Percentiles rank a stretch among this genome's conserved stretches.
These are phyloP conservation scores for Sussaba pulchella DNA, from an alignment of 2,888 invertebrate species.

Conservation along the genomic window DNA sequence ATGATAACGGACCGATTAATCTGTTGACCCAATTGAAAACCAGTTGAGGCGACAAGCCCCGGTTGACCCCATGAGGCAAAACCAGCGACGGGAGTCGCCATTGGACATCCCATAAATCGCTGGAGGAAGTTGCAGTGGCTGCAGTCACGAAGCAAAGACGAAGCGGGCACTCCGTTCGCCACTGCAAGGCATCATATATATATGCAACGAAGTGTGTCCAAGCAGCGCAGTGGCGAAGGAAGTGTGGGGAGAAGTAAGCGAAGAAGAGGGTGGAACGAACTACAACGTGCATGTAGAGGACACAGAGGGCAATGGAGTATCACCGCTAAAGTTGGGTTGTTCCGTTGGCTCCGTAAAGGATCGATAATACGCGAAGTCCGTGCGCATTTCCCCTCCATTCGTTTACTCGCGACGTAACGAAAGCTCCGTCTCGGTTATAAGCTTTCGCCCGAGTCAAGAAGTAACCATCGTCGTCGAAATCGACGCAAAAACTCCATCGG, in stretches of 20 bases:
- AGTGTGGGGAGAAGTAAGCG: constrained; percentile 3
- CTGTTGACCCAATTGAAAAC: too few relatives aligned
- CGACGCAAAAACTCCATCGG: neutral
- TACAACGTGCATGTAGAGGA: constrained; percentile 19
- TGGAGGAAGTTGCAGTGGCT: constrained; percentile 54
- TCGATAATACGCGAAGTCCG: constrained; percentile 61
- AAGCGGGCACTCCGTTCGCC: constrained; percentile 35
- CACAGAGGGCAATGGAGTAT: constrained; percentile 7
- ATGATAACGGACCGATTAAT: too few relatives aligned
- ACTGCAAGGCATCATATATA: constrained; percentile 25
- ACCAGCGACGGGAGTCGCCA: neutral
- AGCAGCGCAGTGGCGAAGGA: constrained; percentile 5
- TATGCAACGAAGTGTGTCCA: neutral
- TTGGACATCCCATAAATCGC: constrained; percentile 44
- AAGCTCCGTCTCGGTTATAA: constrained; percentile 28
- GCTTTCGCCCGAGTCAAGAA: constrained; percentile 27
- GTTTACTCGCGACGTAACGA: constrained; percentile 18
- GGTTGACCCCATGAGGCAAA: too few relatives aligned
- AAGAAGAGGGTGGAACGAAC: constrained; percentile 23
- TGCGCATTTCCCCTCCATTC: constrained; percentile 28
- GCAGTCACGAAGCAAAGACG: constrained; percentile 59
- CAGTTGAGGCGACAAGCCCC: too few relatives aligned
- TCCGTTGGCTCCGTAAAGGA: constrained; percentile 45
- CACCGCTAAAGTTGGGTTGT: constrained; percentile 39
- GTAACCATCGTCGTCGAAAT: too few relatives aligned